Base-by-base conservation (phyloP, 37 sponge, comb jelly and placozoan species). In the Halichondria panicea region DNA sequence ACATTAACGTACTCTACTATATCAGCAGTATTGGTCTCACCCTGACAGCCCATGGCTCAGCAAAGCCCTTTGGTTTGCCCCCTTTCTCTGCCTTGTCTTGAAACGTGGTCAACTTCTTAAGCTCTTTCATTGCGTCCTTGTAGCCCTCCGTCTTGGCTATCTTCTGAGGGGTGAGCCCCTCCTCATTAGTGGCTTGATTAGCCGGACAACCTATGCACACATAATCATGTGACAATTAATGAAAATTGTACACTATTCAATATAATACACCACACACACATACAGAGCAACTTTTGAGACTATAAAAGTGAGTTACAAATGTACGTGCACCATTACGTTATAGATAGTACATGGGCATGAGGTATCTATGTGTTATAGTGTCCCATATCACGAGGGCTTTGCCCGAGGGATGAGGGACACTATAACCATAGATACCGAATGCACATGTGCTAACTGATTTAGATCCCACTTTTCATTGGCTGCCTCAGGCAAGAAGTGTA, bases 201-300 rank as follows among this genome's bases (percentile, higher is more conserved):
- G 88, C 77, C 19, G 92, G 95, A 63, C 92, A 94, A 22, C 94
- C 94, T 93, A 42, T 22, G n/a, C n/a, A n/a, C n/a, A n/a, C 69
- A 41, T 42, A 4, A 43, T 31, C 4, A 63, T 24, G 27, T 59
- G 27, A 59, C 25, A 8, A 27, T 18, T 8, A 70, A 46, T 27
- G 11, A 27, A 46, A 25, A 70, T 50, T 5, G 32, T 9, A 40
- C 3, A 37, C 43, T 2, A 41, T n/a, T 21, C n/a, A n/a, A n/a
- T n/a, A n/a, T n/a, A n/a, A n/a, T n/a, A 56, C 27, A 28, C 57
- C n/a, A 56, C 11, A 48, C 15, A 48, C 15, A 15, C 52, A 48
- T 48, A 15, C 52, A 48, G 15, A 48, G 15, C 15, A 48, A 48
- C n/a, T n/a, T n/a, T n/a, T n/a, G n/a, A n/a, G n/a, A n/a, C n/a